Evolutionary conservation across 2,888 invertebrate species (phyloP), one percentile per base, ranked within the genome.

Genomic region (Athalia circularis): DNA sequence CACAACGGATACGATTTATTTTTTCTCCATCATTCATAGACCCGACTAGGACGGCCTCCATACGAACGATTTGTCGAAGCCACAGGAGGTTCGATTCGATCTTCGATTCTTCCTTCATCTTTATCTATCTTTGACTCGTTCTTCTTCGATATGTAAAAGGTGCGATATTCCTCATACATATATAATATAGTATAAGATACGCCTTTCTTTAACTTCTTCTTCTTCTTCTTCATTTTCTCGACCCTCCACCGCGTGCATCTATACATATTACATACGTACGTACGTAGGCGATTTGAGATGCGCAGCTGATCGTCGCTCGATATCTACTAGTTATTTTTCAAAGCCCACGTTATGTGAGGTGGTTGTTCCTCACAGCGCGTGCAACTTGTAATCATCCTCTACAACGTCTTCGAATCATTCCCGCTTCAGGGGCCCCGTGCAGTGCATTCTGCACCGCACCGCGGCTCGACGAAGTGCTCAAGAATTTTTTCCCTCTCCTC

Each of bases 321-420:
- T 75, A 75, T 75, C 61, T 50, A 50, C 75, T 75, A 75, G 62
- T 75, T 75, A 62, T 62, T 75, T 62, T 50, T 75, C 75, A 29
- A 75, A 75, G 75, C 75, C 75, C 75, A 75, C 75, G 62, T 54
- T 54, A 54, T 4, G 57, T 62, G 48, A 75, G 61, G 64, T 50
- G 61, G 61, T 62, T 50, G 59, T 57, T 61, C 62, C 62, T 50
- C 43, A 50, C 11, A 13, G 62, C 62, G 45, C 72, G n/a, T 11
- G 50, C 75, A 62, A 62, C 64, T 75, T 75, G 75, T 75, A 75
- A 75, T 75, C 75, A 75, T 75, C 75, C 7, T 75, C 61, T 45
- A 61, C 72, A 13, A 15, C 47, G n/a, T n/a, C n/a, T 62, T 29
- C 29, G 29, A 8, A 15, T 47, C 72, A 62, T 59, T 65, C 45